phyloP scores from a whole-genome alignment of 2,113 vertebrate genomes.

The Syrrhaptes paradoxus region DNA sequence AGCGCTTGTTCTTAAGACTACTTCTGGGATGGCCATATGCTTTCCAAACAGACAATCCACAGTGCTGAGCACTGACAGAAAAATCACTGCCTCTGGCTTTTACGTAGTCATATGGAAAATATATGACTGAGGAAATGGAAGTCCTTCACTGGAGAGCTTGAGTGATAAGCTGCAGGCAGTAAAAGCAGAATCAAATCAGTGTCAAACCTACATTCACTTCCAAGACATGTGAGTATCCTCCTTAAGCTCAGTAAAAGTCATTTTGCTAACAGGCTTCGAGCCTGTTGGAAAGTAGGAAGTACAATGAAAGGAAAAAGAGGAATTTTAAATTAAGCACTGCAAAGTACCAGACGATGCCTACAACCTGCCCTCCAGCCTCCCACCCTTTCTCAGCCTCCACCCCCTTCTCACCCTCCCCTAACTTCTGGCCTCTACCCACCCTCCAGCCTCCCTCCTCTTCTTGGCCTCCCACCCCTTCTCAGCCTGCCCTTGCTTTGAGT shows the following conservation, averaged over 20 bases:
- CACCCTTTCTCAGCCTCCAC: too few relatives aligned
- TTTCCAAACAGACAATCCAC: not conserved
- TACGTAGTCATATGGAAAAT: slow-evolving; percentile 37
- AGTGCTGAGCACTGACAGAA: not conserved
- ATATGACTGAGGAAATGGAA: not conserved
- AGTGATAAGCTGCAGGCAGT: slow-evolving; percentile 44
- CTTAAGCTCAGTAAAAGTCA: not conserved
- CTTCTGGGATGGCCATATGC: not conserved
- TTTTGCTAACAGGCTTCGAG: slow-evolving; percentile 29
- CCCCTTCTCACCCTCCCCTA: too few relatives aligned
- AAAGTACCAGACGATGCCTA: not conserved
- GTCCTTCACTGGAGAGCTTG: slow-evolving; percentile 16
- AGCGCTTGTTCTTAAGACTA: not conserved
- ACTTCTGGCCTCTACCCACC: too few relatives aligned
- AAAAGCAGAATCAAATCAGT: slow-evolving; percentile 25
- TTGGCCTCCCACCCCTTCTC: too few relatives aligned
- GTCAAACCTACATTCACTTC: slow-evolving; percentile 9
- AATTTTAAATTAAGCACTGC: not conserved
- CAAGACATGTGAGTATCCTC: not conserved
- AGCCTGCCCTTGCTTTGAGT: too few relatives aligned
- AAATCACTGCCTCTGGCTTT: not conserved
- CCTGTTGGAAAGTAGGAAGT: not conserved
- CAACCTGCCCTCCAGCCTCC: too few relatives aligned
- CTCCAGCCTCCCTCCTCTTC: too few relatives aligned
- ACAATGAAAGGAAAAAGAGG: not conserved